Evolutionary conservation across 2,113 vertebrate genomes (phyloP), one percentile per base, ranked within the genome.

Genomic region (Fukomys damarensis): DNA sequence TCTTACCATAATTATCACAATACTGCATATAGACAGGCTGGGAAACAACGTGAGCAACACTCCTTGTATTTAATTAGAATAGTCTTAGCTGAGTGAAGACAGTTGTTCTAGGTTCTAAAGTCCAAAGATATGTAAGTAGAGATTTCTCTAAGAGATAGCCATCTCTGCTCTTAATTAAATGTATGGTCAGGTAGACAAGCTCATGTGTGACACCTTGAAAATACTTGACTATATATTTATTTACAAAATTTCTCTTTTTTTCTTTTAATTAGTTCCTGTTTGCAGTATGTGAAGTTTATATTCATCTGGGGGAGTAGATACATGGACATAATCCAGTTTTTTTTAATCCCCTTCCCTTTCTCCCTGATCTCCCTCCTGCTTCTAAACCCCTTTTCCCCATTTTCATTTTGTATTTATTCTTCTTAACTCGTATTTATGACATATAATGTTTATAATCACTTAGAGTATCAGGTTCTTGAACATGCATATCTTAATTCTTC

Each of bases 21-120:
- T 28, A 14, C 49, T 56, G 28, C 30, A 13, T 12, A 30, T 28
- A 70, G 24, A 85, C 32, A 54, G 19, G 14, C 5, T 49, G n/a
- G 66, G 24, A 86, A 86, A 61, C 10, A 66, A 8, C 26, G 22
- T n/a, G 41, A 84, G 7, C 12, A 74, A 86, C 56, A 19, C 3
- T 82, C 20, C 49, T 91, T 74, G 4, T 59, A 77, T 85, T 95
- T 77, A 89, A 58, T 61, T 90, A 86, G n/a, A 70, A 49, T 61
- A 19, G 63, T 87, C 24, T 80, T 30, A 76, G n/a, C 30, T 86
- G 58, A 82, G 76, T 43, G 61, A 80, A 90, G 49, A 59, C 72
- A 65, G 22, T 91, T 72, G 66, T 63, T 95, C 94, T 46, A 80
- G 30, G 38, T 84, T 86, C 32, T 41, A 49, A 46, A 12, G 11